Evolutionary conservation across 2,888 invertebrate genomes (phyloP).

Genomic region (Adelphocoris suturalis): DNA sequence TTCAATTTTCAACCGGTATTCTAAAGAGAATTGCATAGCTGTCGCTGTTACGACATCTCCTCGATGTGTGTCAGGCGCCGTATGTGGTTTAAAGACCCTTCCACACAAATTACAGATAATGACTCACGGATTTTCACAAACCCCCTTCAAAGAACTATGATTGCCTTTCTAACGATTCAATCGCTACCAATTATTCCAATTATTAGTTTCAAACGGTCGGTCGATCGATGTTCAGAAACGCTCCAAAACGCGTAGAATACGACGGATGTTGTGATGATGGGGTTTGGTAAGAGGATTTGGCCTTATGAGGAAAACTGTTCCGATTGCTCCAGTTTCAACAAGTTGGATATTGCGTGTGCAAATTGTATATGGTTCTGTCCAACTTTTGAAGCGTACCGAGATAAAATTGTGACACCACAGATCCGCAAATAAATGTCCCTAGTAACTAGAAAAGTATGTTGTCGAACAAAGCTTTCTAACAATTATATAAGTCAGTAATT

Average conservation of each 20-base stretch:
- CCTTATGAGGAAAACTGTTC: no score
- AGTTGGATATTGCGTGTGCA: no score
- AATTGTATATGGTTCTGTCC: no score
- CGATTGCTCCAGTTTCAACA: no score
- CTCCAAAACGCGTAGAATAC: neutral
- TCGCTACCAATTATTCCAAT: conserved; percentile 35
- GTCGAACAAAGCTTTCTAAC: no score
- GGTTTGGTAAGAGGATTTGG: neutral
- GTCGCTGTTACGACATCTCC: neutral
- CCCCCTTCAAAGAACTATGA: conserved; percentile 1
- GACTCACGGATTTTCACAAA: conserved; percentile 8
- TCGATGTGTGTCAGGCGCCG: conserved; percentile 14
- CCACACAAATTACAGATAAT: conserved; percentile 39
- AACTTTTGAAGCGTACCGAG: no score
- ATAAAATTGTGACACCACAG: no score
- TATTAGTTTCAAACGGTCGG: neutral
- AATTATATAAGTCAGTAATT: no score
- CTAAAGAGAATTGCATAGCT: neutral
- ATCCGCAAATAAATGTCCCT: no score
- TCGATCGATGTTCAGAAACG: neutral
- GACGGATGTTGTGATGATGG: neutral
- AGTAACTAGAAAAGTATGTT: no score
- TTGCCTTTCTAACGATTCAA: conserved; percentile 49
- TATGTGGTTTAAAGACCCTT: neutral
- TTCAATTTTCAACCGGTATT: neutral